These are phyloP conservation scores for Metaphire vulgaris DNA, from an alignment of 1,140 invertebrate genomes.

Conservation along the genomic window DNA sequence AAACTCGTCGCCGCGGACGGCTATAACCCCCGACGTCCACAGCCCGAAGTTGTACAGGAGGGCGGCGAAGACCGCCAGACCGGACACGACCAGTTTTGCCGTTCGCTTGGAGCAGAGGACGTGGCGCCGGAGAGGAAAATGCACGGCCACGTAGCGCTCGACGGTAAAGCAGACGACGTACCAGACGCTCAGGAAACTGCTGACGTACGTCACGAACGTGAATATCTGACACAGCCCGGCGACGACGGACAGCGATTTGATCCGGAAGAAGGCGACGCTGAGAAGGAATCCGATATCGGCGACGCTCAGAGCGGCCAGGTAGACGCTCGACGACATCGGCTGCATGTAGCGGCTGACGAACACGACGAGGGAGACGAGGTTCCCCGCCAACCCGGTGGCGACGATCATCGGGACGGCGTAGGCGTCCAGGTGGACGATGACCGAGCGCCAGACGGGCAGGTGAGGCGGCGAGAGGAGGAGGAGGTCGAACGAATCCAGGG, in stretches of 20 bases:
- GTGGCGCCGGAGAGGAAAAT: constrained; percentile 42
- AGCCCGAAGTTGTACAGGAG: constrained; percentile 34
- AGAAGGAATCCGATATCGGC: constrained; percentile 57
- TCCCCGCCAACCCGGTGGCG: constrained; percentile 1
- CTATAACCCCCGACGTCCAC: constrained; percentile 26
- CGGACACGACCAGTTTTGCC: constrained; percentile 29
- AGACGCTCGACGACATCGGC: constrained; percentile 58
- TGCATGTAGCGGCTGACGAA: constrained; percentile 58
- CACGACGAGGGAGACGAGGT: constrained; percentile 38
- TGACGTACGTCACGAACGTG: constrained; percentile 45
- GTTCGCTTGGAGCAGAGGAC: constrained; percentile 38
- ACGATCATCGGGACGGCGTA: constrained; percentile 13
- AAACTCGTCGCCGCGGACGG: constrained; percentile 6
- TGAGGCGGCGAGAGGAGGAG: neutral
- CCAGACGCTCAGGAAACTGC: constrained; percentile 49
- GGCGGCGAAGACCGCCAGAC: constrained; percentile 31
- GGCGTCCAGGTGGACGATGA: constrained; percentile 8
- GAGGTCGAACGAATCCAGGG: neutral
- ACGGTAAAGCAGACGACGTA: constrained; percentile 49
- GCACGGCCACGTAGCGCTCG: constrained; percentile 47
- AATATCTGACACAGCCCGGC: constrained; percentile 49
- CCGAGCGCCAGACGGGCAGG: neutral
- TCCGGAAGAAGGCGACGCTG: constrained; percentile 56
- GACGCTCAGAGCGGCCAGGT: constrained; percentile 57
- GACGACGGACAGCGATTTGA: constrained; percentile 51